Percentiles rank a stretch among this genome's conserved stretches.
Conservation (phyloP, 2,888 invertebrate species). For the Eilema griseolum region DNA sequence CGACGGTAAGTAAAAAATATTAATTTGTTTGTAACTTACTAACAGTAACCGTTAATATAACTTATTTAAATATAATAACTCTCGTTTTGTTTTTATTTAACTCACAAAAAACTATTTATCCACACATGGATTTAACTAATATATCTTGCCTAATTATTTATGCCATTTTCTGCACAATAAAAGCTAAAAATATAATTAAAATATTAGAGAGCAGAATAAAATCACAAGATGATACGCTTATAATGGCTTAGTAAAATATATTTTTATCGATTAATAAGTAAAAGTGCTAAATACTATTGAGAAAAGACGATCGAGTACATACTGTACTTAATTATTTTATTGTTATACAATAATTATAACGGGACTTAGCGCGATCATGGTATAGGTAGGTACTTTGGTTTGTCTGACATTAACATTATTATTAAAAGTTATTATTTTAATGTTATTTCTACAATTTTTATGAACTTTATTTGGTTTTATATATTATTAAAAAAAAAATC, state of each 20-base stretch:
- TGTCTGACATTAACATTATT: no score
- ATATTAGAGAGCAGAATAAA: background rate
- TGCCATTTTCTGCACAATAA: background rate
- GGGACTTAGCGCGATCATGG: no score
- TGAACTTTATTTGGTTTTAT: no score
- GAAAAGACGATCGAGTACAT: background rate
- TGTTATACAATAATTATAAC: background rate
- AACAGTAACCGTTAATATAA: background rate
- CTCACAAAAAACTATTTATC: background rate
- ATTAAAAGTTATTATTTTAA: no score
- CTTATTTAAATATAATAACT: background rate
- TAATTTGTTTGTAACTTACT: slow-evolving; percentile 34
- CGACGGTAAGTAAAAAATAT: slow-evolving; percentile 46
- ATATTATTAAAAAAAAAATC: no score
- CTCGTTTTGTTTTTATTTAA: background rate
- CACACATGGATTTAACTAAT: background rate
- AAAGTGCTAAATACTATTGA: background rate
- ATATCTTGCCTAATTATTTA: background rate
- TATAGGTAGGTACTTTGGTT: no score
- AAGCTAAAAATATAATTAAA: background rate
- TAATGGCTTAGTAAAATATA: background rate
- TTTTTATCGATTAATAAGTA: background rate
- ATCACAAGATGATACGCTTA: background rate
- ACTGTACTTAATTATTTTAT: background rate
- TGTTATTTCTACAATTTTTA: no score